Evolutionary conservation across 92 coral and sea anemone species (phyloP).

Genomic region (Nematostella vectensis): DNA sequence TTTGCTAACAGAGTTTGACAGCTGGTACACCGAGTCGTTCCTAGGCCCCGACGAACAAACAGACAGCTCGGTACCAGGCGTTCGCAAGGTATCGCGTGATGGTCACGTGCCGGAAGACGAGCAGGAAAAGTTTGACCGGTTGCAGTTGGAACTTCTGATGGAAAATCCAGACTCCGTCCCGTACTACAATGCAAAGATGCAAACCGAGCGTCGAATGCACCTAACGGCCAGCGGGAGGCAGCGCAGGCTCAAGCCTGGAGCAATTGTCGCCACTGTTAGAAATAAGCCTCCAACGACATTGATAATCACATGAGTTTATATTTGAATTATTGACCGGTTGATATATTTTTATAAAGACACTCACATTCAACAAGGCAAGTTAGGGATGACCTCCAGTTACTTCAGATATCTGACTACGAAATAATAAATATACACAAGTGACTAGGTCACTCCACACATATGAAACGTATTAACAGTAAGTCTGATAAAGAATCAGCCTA

Average conservation of each 20-base stretch:
- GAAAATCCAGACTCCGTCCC: slow-evolving; percentile 99
- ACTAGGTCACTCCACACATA: too few species aligned
- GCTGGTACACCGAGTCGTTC: slow-evolving; percentile 93
- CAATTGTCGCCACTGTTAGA: slow-evolving; percentile 56
- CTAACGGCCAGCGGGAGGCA: slow-evolving; percentile 63
- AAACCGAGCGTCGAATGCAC: slow-evolving; percentile 92
- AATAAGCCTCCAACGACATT: slow-evolving; percentile 89
- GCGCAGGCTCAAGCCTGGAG: slow-evolving; percentile 64
- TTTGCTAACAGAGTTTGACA: slow-evolving; percentile 85
- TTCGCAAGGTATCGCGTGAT: slow-evolving; percentile 65
- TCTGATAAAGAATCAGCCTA: too few species aligned
- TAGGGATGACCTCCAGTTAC: too few species aligned
- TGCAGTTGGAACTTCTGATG: slow-evolving; percentile 92
- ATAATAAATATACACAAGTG: too few species aligned
- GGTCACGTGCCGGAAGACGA: slow-evolving; percentile 85
- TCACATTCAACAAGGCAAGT: too few species aligned
- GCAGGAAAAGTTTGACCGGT: slow-evolving; percentile 95
- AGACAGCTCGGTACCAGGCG: slow-evolving; percentile 43
- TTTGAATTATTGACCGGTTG: neutral
- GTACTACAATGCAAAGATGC: slow-evolving; percentile 94
- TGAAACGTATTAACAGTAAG: too few species aligned
- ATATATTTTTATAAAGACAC: too few species aligned
- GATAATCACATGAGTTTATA: slow-evolving; percentile 40
- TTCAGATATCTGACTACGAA: too few species aligned
- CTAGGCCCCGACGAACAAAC: slow-evolving; percentile 77